Evolutionary conservation across 2,888 invertebrate species (phyloP).

Genomic region (Parnassius glacialis): DNA sequence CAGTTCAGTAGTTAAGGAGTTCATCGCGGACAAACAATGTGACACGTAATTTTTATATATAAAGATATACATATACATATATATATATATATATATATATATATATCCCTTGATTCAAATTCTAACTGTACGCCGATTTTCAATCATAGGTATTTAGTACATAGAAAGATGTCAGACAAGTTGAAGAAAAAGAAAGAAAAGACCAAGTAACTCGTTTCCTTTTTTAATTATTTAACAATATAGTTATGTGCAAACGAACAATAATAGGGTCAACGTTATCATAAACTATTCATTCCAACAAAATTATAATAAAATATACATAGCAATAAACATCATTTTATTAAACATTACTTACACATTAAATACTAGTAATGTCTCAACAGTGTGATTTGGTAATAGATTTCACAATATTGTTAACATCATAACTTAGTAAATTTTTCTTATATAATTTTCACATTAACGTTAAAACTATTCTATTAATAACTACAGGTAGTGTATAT

Average conservation of each 20-base stretch:
- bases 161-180: background rate
- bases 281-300: conserved; percentile 77
- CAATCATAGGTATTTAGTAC: too few relatives aligned
- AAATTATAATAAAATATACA: conserved; percentile 64
- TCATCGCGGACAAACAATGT: too few relatives aligned
- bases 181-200: conserved; percentile 28
- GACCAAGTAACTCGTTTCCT: conserved; percentile 41
- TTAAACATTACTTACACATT: conserved; percentile 28
- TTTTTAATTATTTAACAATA: conserved; percentile 59
- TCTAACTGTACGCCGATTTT: too few relatives aligned
- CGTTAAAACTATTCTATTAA: conserved; percentile 5
- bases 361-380: conserved; percentile 41
- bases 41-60: too few relatives aligned
- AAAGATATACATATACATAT: too few relatives aligned
- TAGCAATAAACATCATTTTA: conserved; percentile 48
- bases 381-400: conserved; percentile 62
- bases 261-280: conserved; percentile 65
- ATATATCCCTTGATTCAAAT: too few relatives aligned
- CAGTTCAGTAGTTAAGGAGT: too few relatives aligned
- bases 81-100: too few relatives aligned
- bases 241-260: conserved; percentile 67
- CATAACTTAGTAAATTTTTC: conserved; percentile 24
- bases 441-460: conserved; percentile 33
- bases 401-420: conserved; percentile 39
- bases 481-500: conserved; percentile 8